phyloP scores from a whole-genome alignment of 2,113 vertebrate genomes.

The Grallaria varia region DNA sequence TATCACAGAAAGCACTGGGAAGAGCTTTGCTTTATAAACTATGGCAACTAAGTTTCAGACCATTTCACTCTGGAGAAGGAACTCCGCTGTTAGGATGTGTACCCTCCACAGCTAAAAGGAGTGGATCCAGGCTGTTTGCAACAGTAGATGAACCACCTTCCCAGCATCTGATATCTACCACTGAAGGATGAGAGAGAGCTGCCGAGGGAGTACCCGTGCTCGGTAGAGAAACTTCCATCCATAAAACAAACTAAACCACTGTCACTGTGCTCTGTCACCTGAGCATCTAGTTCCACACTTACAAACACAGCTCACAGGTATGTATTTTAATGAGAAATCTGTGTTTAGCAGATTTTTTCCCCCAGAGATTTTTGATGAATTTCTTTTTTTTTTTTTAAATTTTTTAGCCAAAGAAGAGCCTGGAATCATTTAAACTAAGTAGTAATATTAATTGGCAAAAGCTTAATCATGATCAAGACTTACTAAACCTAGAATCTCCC shows the following conservation, averaged over 20 bases:
- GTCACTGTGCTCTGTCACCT: background rate
- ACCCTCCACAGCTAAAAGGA: background rate
- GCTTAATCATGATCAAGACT: background rate
- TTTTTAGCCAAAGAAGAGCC: background rate
- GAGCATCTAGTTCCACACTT: background rate
- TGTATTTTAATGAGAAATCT: background rate
- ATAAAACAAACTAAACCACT: background rate
- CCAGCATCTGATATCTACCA: background rate
- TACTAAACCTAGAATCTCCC: background rate
- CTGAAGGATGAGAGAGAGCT: background rate
- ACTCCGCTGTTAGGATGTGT: background rate
- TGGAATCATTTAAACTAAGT: background rate
- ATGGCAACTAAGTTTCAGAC: background rate
- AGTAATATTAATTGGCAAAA: background rate
- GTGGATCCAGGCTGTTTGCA: background rate
- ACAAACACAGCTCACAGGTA: background rate
- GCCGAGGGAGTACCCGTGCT: background rate
- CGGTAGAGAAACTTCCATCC: background rate
- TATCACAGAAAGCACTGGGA: background rate
- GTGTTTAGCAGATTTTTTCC: background rate
- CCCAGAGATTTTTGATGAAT: background rate
- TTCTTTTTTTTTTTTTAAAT: background rate
- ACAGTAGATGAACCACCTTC: background rate
- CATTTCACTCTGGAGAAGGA: background rate
- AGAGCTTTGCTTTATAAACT: background rate